These are phyloP conservation scores for Scomber japonicus DNA, from an alignment of 2,113 vertebrate species.

Conservation along the genomic window DNA sequence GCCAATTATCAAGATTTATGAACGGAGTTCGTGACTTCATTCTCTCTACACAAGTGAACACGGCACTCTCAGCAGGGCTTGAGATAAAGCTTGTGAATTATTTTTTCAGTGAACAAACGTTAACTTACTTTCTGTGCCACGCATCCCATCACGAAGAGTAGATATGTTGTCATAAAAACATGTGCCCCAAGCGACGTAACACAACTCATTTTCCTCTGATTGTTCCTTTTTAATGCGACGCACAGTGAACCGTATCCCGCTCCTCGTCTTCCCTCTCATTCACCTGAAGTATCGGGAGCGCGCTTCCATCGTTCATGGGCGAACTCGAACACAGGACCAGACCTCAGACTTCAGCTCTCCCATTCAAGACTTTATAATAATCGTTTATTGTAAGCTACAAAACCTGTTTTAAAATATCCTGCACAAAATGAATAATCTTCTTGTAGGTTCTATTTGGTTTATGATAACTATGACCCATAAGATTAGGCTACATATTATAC, in stretches of 20 bases:
- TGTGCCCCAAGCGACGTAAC: conserved; percentile 71
- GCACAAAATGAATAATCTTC: too few species aligned
- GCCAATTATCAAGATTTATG: conserved; percentile 28
- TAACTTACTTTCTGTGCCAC: conserved; percentile 83
- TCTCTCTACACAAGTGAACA: conserved; percentile 41
- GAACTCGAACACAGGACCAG: conserved; percentile 52
- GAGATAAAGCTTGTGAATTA: conserved; percentile 41
- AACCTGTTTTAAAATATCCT: too few species aligned
- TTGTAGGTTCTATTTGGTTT: too few species aligned
- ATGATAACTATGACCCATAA: too few species aligned
- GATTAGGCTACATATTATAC: too few species aligned
- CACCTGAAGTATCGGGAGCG: conserved; percentile 86
- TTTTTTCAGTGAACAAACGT: conserved; percentile 55
- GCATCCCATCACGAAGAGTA: conserved; percentile 80
- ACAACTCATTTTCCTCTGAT: conserved; percentile 76
- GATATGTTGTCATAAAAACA: conserved; percentile 76
- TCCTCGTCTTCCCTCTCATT: conserved; percentile 81
- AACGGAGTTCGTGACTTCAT: conserved; percentile 19
- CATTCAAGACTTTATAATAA: background rate
- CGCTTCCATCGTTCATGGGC: conserved; percentile 82
- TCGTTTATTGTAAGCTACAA: background rate
- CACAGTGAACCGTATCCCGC: conserved; percentile 72
- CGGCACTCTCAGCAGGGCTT: conserved; percentile 15
- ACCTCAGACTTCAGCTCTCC: conserved; percentile 15
- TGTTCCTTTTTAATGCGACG: conserved; percentile 66